Percentiles rank a stretch among this genome's conserved stretches.
Conservation (phyloP, 2,888 invertebrate species). For the Andrena bicolor region DNA sequence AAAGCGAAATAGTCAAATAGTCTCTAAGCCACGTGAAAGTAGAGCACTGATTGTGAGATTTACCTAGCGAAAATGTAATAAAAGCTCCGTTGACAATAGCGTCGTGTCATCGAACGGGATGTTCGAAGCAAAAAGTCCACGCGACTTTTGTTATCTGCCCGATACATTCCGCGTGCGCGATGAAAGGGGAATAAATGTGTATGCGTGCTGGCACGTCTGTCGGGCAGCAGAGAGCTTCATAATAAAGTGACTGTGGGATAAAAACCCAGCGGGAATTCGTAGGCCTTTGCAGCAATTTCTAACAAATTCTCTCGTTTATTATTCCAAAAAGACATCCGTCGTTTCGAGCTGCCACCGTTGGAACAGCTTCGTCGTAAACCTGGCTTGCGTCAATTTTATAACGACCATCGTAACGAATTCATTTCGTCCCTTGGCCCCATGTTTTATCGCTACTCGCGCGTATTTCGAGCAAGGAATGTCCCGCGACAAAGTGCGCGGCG, state of each 20-base stretch:
- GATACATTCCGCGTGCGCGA: slow-evolving; percentile 32
- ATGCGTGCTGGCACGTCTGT: not conserved
- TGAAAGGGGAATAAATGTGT: slow-evolving; percentile 14
- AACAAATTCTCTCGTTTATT: slow-evolving; percentile 5
- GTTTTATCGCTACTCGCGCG: slow-evolving; percentile 12
- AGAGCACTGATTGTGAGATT: not conserved
- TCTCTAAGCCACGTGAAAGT: not conserved
- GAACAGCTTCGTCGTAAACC: slow-evolving; percentile 6
- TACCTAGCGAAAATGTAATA: slow-evolving; percentile 46
- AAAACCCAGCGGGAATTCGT: not conserved
- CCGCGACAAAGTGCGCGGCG: slow-evolving; percentile 3
- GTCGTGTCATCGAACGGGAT: slow-evolving; percentile 36
- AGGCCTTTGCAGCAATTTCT: not conserved
- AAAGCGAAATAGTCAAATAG: too few relatives aligned
- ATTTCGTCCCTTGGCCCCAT: slow-evolving; percentile 6
- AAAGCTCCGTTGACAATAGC: slow-evolving; percentile 39
- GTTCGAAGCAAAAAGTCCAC: slow-evolving; percentile 32
- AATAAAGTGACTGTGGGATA: slow-evolving; percentile 16
- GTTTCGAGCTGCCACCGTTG: not conserved
- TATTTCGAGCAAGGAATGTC: slow-evolving; percentile 3
- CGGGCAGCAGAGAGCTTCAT: slow-evolving; percentile 6
- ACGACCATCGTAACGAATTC: slow-evolving; percentile 24
- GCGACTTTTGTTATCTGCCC: slow-evolving; percentile 41
- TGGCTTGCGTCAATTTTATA: slow-evolving; percentile 19
- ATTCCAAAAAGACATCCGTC: not conserved